phyloP scores from a whole-genome alignment of 1,140 invertebrate species.

The Armadillidium nasatum region DNA sequence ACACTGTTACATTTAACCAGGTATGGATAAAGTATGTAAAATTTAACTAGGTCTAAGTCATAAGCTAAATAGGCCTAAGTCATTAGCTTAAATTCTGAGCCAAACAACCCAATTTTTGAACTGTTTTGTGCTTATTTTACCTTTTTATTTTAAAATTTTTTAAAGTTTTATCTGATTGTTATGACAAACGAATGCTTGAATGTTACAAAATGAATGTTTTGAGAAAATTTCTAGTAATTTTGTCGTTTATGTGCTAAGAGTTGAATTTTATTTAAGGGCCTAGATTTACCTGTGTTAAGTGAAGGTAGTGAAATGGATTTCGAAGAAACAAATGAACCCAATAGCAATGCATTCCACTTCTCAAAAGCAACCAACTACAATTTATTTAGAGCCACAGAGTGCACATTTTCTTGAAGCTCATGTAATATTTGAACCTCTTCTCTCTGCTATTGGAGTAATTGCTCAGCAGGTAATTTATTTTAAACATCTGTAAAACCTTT shows the following conservation, averaged over 20 bases:
- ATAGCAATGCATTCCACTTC: slow-evolving; percentile 17
- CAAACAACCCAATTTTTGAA: no score
- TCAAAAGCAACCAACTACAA: not conserved
- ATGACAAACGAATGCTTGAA: no score
- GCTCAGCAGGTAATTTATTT: slow-evolving; percentile 61
- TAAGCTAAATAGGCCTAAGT: no score
- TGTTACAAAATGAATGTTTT: no score
- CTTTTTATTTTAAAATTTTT: no score
- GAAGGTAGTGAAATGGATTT: slow-evolving; percentile 25
- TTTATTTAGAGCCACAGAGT: slow-evolving; percentile 32
- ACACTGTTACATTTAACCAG: slow-evolving; percentile 31
- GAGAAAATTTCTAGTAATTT: no score
- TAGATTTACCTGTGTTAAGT: slow-evolving; percentile 22
- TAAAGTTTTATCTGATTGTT: no score
- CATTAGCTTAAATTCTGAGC: no score
- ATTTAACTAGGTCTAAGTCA: not conserved
- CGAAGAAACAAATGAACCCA: slow-evolving; percentile 22
- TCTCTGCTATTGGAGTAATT: slow-evolving; percentile 77
- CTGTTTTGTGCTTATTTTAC: no score
- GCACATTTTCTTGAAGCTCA: slow-evolving; percentile 79
- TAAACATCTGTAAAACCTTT: no score
- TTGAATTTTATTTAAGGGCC: slow-evolving; percentile 9
- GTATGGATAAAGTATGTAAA: not conserved
- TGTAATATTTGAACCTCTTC: slow-evolving; percentile 82
- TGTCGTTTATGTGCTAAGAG: no score